Base-by-base conservation (phyloP, 2,888 invertebrate genomes). In the Parnassius glacialis region DNA sequence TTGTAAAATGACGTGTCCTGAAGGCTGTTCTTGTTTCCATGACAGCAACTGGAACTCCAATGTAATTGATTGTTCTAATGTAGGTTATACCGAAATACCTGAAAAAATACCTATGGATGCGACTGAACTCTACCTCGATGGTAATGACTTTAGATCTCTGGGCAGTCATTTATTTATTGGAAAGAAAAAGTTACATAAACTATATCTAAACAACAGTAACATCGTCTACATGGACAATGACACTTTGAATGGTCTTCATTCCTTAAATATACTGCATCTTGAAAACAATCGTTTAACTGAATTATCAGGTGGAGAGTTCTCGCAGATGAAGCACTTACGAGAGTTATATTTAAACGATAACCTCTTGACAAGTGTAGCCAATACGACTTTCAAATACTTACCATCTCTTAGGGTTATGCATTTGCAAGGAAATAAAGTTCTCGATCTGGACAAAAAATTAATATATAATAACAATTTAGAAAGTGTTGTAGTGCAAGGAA, bases 1-100 rank as follows among this genome's bases (percentile, higher is more conserved):
- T 84, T 97, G 97, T 84, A 95, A 96, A 90, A 96, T 96, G 95
- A 95, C 95, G 50, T 97, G 97, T 74, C 97, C 97, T 12, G 93
- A 94, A 75, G 95, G 95, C 74, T 97, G 97, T 84, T 94, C 95
- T 57, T 97, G 97, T 80, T 97, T 94, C 81, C 96, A 96, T 82
- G 97, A 97, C 79, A 95, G 95, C 81, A 94, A 95, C 70, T 97
- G 96, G 96, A 94, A 94, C 66, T 95, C 95, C 66, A 96, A 96
- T 86, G 95, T 96, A 41, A 96, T 96, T 57, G 96, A 96, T 81
- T 96, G 96, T 78, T 95, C 95, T 64, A 94, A 94, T 78, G 94
- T 94, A 45, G 94, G 94, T 48, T 95, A 95, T 76, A 94, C 93
- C 62, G 92, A 92, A 72, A 93, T 96, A 58, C 96, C 96, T 2